Evolutionary conservation across 2,888 invertebrate genomes (phyloP), one percentile per base, ranked within the genome.

Genomic region (Eremobia ochroleuca): DNA sequence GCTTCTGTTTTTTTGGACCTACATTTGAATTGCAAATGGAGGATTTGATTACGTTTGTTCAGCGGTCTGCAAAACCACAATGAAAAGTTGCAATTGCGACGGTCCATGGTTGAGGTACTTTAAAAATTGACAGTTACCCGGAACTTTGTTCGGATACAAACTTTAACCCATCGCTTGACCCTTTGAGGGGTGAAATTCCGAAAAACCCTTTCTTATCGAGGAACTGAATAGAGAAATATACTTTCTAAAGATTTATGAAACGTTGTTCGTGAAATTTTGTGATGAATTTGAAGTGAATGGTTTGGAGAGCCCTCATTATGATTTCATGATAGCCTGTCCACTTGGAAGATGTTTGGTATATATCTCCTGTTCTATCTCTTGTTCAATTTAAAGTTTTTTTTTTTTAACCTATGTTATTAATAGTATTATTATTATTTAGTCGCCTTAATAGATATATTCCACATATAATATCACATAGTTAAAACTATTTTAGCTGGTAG

Each of bases 11-110:
- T 82, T 78, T 66, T 9, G 13, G n/a, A 58, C 8, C 34, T 69
- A 9, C 6, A 82, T 83, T 83, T 73, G 61, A 79, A 83, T 73
- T 79, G 68, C 8, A 70, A 83, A 82, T 82, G 4, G 15, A 5
- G 43, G 34, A 40, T 25, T 77, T 69, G 46, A 77, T 80, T 71
- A 74, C 15, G 31, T 73, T 79, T 65, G 31, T 34, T 64, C 40
- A 43, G 61, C 31, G 61, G 52, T 28, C 43, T 37, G 4, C 9
- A 31, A 40, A 67, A 74, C 8, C 21, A 28, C 52, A 81, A 58
- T 21, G 18, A 46, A 64, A 28, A 75, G 5, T 55, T 58, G 9
- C 13, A 49, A 43, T 21, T 49, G 18, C 46, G 21, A 21, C 13
- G 21, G n/a, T 58, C 3, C 34, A 21, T 15, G 31, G 46, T 28